Base-by-base conservation (phyloP, 1,140 invertebrate species). In the Lordiphosa collinella region DNA sequence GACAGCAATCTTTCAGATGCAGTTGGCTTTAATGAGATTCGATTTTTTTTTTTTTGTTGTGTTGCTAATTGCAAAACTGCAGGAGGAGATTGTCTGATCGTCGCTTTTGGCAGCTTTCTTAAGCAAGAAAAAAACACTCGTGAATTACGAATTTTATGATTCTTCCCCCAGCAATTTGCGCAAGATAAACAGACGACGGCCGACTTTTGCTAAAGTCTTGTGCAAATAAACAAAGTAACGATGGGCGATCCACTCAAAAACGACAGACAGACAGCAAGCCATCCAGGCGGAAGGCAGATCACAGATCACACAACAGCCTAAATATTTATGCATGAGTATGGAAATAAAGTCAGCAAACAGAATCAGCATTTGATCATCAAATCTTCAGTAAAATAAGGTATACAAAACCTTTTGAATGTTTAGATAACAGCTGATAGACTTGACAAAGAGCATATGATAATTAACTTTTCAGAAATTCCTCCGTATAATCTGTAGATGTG, bases 281-380 rank as follows among this genome's bases (percentile, higher is more conserved):
- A 47, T 8, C 34, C 14, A 18, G 36, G n/a, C 41, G 18, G 32
- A 40, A 44, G 40, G 16, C 46, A 40, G n/a, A 36, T 34, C 47
- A 37, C 14, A 11, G 4, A 38, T 37, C 37, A 31, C 25, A 44
- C 13, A 11, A 35, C 37, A 68, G 50, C 74, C 25, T 61, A 74
- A 79, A 79, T 80, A 79, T 79, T 79, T 79, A 79, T 79, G 60
- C 47, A 70, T 70, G 75, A 63, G 54, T 55, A 59, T 56, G 50
- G 58, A 71, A 74, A 71, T 56, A 60, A 38, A 43, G 59, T 50
- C 36, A 64, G 63, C 63, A 47, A 74, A 58, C 58, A 49, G 57
- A 59, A 74, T 57, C 57, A 56, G 55, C 57, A 59, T 56, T 63
- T 66, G 53, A 53, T 71, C 41, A 48, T 59, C 48, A 14, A 38